A percentile compares a stretch with the other conserved stretches of the same genome.
Evolutionary conservation across 2,113 vertebrate genomes (phyloP).

Genomic region (Pogona vitticeps): DNA sequence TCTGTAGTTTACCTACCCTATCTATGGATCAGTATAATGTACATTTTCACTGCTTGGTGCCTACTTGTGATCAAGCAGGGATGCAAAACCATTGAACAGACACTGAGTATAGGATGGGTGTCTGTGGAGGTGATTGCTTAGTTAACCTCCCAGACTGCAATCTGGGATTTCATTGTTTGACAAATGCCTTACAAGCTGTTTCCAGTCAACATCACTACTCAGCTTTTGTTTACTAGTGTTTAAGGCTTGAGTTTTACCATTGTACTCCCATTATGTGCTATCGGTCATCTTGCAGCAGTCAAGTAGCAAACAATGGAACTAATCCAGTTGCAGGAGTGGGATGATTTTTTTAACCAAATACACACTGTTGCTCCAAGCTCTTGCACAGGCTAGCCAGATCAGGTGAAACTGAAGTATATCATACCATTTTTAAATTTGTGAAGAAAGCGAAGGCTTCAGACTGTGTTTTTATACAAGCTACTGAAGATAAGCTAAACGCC

Average conservation of each 20-base stretch:
- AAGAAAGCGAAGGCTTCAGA: background rate
- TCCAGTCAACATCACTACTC: background rate
- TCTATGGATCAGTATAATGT: too few relatives aligned
- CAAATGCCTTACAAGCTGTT: background rate
- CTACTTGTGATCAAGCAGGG: too few relatives aligned
- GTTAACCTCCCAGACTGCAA: background rate
- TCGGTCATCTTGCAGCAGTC: background rate
- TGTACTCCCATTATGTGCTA: constrained; percentile 17
- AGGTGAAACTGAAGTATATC: background rate
- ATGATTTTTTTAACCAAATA: background rate
- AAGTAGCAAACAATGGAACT: constrained; percentile 17
- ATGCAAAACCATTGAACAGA: too few relatives aligned
- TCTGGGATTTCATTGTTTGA: constrained; percentile 4
- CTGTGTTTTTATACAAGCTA: background rate
- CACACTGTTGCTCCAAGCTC: constrained; percentile 22
- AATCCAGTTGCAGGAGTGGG: constrained; percentile 15
- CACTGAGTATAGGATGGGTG: background rate
- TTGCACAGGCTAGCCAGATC: background rate
- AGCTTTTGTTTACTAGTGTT: constrained; percentile 23
- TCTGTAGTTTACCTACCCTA: too few relatives aligned
- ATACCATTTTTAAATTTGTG: background rate
- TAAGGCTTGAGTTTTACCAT: constrained; percentile 23
- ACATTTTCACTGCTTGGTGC: too few relatives aligned
- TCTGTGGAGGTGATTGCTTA: background rate
- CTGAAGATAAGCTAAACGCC: background rate